Evolutionary conservation across 2,113 vertebrate species (phyloP).

Genomic region (Phyllostomus hastatus): DNA sequence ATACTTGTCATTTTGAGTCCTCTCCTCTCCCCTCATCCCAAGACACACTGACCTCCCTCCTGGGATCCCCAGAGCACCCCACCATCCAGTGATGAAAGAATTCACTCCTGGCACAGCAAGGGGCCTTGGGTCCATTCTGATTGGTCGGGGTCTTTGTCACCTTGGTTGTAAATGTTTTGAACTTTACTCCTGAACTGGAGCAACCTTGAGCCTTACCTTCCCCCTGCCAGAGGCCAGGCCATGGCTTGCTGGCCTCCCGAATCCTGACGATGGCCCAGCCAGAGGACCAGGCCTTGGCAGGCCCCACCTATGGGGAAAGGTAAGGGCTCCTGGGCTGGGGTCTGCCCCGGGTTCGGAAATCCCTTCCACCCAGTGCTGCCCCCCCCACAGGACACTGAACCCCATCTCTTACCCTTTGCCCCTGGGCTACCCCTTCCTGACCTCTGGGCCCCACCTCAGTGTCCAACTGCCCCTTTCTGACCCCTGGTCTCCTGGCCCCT

Average conservation of each 20-base stretch:
- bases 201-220: background rate
- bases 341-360: background rate
- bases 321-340: slow-evolving; percentile 3
- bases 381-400: background rate
- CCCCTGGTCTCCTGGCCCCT: background rate
- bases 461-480: background rate
- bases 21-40: background rate
- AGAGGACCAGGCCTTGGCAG: background rate
- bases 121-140: background rate
- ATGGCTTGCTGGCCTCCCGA: background rate
- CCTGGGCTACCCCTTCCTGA: background rate
- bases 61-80: background rate
- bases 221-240: background rate
- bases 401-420: background rate
- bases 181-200: background rate
- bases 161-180: background rate
- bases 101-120: background rate
- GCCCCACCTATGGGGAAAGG: slow-evolving; percentile 8
- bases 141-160: background rate
- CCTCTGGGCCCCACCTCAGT: background rate
- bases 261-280: slow-evolving; percentile 27
- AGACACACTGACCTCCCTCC: background rate
- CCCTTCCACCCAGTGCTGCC: background rate
- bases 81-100: background rate
- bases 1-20: background rate